Evolutionary conservation across 2,797 vertebrate genomes (phyloP).

Genomic region (Netta rufina): DNA sequence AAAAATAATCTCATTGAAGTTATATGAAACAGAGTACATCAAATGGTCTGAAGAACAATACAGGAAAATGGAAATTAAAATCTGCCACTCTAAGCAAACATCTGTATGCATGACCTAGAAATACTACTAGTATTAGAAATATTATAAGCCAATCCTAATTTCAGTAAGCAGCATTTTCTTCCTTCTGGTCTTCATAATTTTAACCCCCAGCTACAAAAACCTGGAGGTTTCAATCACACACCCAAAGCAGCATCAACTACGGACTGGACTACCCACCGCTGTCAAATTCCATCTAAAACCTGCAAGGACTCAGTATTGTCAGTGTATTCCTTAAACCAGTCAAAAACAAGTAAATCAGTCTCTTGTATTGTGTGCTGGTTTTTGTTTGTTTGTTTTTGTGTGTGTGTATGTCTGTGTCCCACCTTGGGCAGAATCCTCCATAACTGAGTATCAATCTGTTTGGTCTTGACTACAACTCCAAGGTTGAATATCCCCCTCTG

Average conservation of each 20-base stretch:
- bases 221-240: background rate
- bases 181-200: background rate
- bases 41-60: background rate
- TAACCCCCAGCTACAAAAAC: background rate
- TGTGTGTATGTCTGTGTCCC: too few species aligned
- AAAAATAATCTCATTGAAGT: background rate
- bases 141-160: background rate
- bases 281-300: background rate
- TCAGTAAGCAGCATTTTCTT: background rate
- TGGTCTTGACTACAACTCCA: background rate
- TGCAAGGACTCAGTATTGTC: background rate
- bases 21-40: background rate
- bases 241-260: background rate
- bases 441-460: background rate
- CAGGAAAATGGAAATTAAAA: background rate
- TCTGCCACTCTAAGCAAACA: background rate
- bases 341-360: rapidly evolving
- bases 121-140: background rate
- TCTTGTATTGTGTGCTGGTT: background rate
- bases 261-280: background rate
- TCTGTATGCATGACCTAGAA: background rate
- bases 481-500: background rate
- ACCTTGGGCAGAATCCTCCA: background rate
- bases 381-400: too few species aligned
- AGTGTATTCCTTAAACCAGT: background rate